A percentile compares a stretch with the other conserved stretches of the same genome.
Evolutionary conservation across 1,140 invertebrate species (phyloP).

Genomic region (Homalodisca vitripennis): DNA sequence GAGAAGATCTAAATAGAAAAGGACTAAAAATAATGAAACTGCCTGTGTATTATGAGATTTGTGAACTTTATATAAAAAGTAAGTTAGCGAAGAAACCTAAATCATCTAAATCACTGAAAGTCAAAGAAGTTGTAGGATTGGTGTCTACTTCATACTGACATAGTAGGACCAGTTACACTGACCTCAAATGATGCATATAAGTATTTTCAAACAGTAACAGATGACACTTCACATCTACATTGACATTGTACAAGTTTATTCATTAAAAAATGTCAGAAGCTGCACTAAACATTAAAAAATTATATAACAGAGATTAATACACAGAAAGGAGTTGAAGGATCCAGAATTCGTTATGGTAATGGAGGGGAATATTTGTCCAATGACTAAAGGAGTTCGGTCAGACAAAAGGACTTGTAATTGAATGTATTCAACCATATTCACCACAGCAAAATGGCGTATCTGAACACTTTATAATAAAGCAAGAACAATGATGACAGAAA

Average conservation of each 20-base stretch:
- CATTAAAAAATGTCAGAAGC: constrained; percentile 27
- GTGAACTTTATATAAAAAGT: constrained; percentile 16
- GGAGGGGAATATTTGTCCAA: constrained; percentile 32
- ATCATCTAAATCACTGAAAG: background rate
- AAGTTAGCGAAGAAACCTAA: constrained; percentile 19
- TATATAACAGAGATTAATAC: constrained; percentile 20
- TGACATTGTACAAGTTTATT: constrained; percentile 12
- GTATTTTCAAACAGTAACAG: constrained; percentile 26
- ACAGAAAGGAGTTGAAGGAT: constrained; percentile 14
- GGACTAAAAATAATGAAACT: constrained; percentile 2
- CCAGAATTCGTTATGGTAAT: constrained; percentile 30
- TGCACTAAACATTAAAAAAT: constrained; percentile 10
- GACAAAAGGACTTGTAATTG: constrained; percentile 42
- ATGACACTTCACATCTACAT: constrained; percentile 28
- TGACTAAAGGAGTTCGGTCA: constrained; percentile 36
- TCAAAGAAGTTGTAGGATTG: constrained; percentile 22
- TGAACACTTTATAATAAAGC: constrained; percentile 43
- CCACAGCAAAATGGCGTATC: constrained; percentile 46
- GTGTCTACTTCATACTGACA: constrained; percentile 26
- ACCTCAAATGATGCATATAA: constrained; percentile 13
- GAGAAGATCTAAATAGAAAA: constrained; percentile 23
- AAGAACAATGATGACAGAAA: constrained; percentile 42
- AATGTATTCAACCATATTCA: constrained; percentile 42
- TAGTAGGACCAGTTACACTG: constrained; percentile 20
- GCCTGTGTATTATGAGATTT: background rate